Evolutionary conservation across 2,113 vertebrate species (phyloP).

Genomic region (Equus przewalskii): DNA sequence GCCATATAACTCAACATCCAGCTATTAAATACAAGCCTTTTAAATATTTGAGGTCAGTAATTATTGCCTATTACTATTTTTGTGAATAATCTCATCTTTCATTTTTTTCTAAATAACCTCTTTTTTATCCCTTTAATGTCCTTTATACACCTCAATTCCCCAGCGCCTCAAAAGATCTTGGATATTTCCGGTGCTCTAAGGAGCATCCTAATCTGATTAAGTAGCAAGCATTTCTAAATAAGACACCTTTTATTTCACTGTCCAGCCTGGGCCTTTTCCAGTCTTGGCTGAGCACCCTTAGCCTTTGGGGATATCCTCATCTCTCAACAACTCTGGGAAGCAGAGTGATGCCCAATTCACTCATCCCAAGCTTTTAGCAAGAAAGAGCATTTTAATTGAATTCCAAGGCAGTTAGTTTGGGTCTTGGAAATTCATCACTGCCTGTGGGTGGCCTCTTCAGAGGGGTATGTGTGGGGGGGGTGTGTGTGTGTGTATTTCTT

Average conservation of each 20-base stretch:
- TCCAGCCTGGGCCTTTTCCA: constrained; percentile 32
- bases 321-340: constrained; percentile 56
- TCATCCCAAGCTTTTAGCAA: constrained; percentile 47
- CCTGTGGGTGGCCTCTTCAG: constrained; percentile 70
- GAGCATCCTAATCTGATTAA: neutral
- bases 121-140: neutral
- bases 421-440: constrained; percentile 67
- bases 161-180: neutral
- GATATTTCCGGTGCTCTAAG: neutral
- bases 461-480: neutral
- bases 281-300: constrained; percentile 5
- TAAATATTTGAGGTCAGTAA: neutral
- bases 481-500: neutral
- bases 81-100: neutral
- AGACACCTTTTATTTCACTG: constrained; percentile 5
- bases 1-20: neutral
- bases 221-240: neutral
- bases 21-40: neutral
- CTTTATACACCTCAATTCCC: neutral
- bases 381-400: constrained; percentile 72
- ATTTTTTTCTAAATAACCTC: neutral
- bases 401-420: constrained; percentile 69
- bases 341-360: constrained; percentile 51
- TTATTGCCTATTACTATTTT: constrained; percentile 15
- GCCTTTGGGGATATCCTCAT: neutral